Conservation (phyloP, 2,888 invertebrate species). For the Phaonia tiefii region DNA sequence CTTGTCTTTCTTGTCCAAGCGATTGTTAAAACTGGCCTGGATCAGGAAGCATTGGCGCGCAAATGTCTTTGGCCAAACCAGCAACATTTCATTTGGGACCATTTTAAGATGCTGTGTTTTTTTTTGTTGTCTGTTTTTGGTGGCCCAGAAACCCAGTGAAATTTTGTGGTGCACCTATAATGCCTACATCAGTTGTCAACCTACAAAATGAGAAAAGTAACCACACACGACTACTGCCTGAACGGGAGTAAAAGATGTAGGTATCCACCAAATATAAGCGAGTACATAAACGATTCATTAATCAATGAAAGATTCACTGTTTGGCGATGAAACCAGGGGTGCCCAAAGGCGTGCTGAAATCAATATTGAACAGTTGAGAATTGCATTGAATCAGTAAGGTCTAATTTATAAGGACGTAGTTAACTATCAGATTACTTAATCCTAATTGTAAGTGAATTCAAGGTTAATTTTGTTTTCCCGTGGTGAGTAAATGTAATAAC, state of each 20-base stretch:
- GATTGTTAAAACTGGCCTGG: constrained; percentile 52
- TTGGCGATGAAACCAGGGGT: too few species aligned
- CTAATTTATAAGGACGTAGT: too few species aligned
- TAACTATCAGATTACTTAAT: too few species aligned
- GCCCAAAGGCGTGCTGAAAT: too few species aligned
- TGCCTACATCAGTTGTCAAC: constrained; percentile 68
- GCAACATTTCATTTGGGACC: constrained; percentile 27
- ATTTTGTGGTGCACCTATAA: constrained; percentile 56
- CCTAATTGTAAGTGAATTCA: too few species aligned
- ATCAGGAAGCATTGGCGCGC: constrained; percentile 52
- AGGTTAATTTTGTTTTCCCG: too few species aligned
- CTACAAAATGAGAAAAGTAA: constrained; percentile 53
- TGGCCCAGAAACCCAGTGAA: constrained; percentile 71
- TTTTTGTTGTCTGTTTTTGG: constrained; percentile 51
- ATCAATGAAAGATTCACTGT: too few species aligned
- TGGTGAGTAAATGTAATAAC: too few species aligned
- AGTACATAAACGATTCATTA: too few species aligned
- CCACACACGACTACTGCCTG: background rate
- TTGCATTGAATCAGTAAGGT: too few species aligned
- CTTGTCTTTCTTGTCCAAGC: constrained; percentile 1
- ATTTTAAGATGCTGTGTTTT: background rate
- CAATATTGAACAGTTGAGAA: too few species aligned
- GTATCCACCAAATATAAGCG: background rate
- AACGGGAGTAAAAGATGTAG: background rate
- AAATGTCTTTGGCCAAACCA: constrained; percentile 25